Base-by-base conservation (phyloP, 2,113 vertebrate species). In the Syngnathoides biaculeatus region DNA sequence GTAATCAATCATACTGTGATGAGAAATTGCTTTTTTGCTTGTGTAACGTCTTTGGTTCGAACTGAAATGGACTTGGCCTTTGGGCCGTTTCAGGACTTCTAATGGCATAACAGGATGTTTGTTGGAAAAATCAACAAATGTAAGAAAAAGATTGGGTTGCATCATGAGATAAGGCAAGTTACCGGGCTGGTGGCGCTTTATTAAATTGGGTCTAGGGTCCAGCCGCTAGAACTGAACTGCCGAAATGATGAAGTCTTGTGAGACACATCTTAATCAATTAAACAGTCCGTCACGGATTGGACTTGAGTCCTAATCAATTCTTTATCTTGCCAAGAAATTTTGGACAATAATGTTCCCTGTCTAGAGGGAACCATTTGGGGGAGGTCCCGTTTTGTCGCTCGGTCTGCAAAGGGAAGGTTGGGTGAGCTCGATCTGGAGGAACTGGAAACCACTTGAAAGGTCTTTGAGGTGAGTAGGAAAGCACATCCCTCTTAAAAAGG, bases 61-160 rank as follows among this genome's bases (percentile, higher is more conserved):
- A 66, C 17, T 53, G 60, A 73, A 82, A 81, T 74, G 56, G 72
- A 62, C 53, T 20, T 20, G 19, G 35, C 6, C 57, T 39, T 20
- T 20, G 40, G n/a, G 56, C 59, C 57, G 43, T 68, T 24, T 60
- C 20, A 63, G 40, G 14, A 48, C 45, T 26, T 67, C 15, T 65
- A 57, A 65, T 68, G n/a, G 57, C 20, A 59, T 10, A 59, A 59
- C 8, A 57, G 27, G 8, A 38, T 12, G 30, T 59, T 38, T 3
- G 20, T 20, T 4, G 19, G n/a, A n/a, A 17, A 58, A 58, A 38
- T 15, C 17, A 58, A 58, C 30, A 56, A 56, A 57, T 17, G 14
- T 65, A 38, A 70, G 43, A 71, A 78, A 62, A 48, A 45, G 14
- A 52, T 52, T 67, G 24, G 74, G 69, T 63, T 27, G 62, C 59